These are phyloP conservation scores for Clarias magur DNA, from an alignment of 2,113 vertebrate species.

Conservation along the genomic window DNA sequence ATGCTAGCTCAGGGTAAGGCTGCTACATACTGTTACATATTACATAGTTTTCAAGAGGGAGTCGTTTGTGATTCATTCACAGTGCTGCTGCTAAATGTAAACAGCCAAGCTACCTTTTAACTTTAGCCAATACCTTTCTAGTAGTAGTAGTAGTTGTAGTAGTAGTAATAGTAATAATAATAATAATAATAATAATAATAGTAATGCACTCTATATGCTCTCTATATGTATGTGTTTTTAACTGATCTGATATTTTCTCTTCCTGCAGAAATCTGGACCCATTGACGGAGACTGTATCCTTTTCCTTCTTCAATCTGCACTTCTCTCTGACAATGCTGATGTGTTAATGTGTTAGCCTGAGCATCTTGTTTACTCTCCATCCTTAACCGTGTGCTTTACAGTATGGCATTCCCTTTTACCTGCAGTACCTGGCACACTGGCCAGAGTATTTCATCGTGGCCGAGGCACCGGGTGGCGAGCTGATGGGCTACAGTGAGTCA, in stretches of 20 bases:
- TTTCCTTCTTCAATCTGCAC: conserved; percentile 34
- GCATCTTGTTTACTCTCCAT: not conserved
- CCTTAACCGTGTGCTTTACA: conserved; percentile 61
- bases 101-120: not conserved
- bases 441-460: conserved; percentile 96
- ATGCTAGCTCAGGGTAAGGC: not conserved
- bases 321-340: not conserved
- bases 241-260: conserved; percentile 5
- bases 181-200: too few relatives aligned
- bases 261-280: conserved; percentile 90
- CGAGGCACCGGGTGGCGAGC: conserved; percentile 91
- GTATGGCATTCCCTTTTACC: conserved; percentile 96
- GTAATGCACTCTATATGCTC: too few relatives aligned
- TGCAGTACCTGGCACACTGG: conserved; percentile 96
- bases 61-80: not conserved
- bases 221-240: not conserved
- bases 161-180: too few relatives aligned
- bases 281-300: conserved; percentile 95
- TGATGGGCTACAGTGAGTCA: conserved; percentile 94
- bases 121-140: not conserved
- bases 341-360: not conserved
- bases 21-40: not conserved
- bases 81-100: not conserved
- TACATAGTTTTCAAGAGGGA: not conserved
- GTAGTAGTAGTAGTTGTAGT: too few relatives aligned